phyloP scores from a whole-genome alignment of 2,888 invertebrate species.

The Phyllotreta cruciferae region DNA sequence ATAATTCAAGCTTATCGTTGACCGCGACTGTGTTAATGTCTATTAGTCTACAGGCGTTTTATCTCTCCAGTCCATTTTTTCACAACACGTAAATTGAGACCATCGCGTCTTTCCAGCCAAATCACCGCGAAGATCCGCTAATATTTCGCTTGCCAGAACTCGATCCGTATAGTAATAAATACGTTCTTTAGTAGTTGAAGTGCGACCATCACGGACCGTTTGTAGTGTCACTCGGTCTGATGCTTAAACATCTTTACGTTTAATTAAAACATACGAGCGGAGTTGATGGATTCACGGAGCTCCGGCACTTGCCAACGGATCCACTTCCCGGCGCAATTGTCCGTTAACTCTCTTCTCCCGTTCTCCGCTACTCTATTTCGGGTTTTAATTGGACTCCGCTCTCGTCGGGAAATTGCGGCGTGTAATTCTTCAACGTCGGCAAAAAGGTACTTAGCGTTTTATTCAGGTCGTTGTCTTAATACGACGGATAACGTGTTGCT shows the following conservation, averaged over 20 bases:
- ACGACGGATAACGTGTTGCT: too few species aligned
- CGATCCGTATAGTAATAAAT: constrained; percentile 48
- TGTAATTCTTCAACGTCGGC: constrained; percentile 49
- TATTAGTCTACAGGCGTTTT: not conserved
- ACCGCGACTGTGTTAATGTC: not conserved
- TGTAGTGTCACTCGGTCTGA: constrained; percentile 57
- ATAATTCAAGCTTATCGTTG: constrained; percentile 5
- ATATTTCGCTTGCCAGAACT: constrained; percentile 3
- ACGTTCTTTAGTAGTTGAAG: constrained; percentile 59
- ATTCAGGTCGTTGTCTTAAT: constrained; percentile 28
- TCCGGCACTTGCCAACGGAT: constrained; percentile 41
- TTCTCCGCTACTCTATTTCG: constrained; percentile 29
- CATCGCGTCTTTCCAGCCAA: too few species aligned
- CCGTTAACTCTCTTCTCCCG: constrained; percentile 38
- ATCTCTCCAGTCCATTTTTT: too few species aligned
- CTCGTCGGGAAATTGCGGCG: constrained; percentile 39
- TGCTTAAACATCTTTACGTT: constrained; percentile 54
- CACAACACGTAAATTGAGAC: too few species aligned
- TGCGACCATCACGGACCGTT: constrained; percentile 59
- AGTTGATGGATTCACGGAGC: constrained; percentile 56
- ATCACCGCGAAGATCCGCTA: too few species aligned
- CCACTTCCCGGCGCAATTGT: constrained; percentile 42
- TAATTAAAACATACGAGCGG: constrained; percentile 59
- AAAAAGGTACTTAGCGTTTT: constrained; percentile 30
- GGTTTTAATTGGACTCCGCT: constrained; percentile 28